Percentiles rank a stretch among this genome's conserved stretches.
Conservation (phyloP, 2,113 vertebrate species). For the Artemisiospiza belli region DNA sequence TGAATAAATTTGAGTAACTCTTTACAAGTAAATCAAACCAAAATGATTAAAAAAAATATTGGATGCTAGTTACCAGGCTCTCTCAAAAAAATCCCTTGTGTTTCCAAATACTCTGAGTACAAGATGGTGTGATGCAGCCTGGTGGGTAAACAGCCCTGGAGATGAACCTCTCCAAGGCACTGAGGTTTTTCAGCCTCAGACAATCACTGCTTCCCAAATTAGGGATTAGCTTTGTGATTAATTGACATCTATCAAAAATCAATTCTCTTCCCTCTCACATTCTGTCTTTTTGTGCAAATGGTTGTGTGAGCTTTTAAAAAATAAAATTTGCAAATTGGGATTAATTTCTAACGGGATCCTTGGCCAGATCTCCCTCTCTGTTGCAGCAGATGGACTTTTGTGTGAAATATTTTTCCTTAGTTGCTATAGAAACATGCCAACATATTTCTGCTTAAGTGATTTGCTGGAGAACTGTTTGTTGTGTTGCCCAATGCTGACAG, state of each 20-base stretch:
- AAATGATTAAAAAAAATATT: conserved; percentile 26
- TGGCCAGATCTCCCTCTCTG: conserved; percentile 73
- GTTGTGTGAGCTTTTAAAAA: conserved; percentile 45
- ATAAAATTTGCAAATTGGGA: conserved; percentile 72
- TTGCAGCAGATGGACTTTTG: conserved; percentile 78
- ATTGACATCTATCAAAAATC: neutral
- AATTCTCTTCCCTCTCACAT: neutral
- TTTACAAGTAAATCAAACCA: conserved; percentile 64
- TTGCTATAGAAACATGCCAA: conserved; percentile 82
- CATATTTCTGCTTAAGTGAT: conserved; percentile 76
- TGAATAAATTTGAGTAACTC: conserved; percentile 68
- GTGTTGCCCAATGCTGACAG: conserved; percentile 68
- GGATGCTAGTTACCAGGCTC: neutral
- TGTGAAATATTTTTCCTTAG: conserved; percentile 80
- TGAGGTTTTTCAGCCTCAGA: neutral
- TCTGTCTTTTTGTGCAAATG: neutral
- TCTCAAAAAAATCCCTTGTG: neutral
- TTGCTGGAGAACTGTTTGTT: conserved; percentile 78
- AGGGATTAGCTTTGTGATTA: neutral
- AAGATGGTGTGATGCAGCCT: conserved; percentile 55
- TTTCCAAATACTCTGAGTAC: conserved; percentile 46
- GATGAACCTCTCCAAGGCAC: conserved; percentile 8
- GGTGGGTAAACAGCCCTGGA: conserved; percentile 39
- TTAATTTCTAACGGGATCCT: conserved; percentile 69
- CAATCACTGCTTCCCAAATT: neutral